Evolutionary conservation across 2,888 invertebrate genomes (phyloP).

Genomic region (Plagodis pulveraria): DNA sequence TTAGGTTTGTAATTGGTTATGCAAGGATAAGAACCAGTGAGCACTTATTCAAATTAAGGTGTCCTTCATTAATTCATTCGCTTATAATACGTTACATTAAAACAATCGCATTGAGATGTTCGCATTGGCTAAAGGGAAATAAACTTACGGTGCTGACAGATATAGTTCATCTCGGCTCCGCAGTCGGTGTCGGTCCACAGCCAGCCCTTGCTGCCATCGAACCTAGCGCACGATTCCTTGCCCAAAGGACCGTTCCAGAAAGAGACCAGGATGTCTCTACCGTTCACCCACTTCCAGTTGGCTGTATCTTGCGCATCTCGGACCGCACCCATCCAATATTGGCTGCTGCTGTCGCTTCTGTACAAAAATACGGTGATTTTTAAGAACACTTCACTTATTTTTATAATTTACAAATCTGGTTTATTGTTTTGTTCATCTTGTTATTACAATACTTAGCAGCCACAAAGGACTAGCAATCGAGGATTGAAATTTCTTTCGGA

Average conservation of each 20-base stretch:
- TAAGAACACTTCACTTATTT: slow-evolving; percentile 1
- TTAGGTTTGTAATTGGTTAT: no score
- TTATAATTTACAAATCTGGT: neutral
- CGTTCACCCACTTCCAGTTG: slow-evolving; percentile 96
- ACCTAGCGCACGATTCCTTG: slow-evolving; percentile 93
- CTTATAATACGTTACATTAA: no score
- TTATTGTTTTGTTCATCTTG: no score
- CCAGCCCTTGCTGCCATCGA: slow-evolving; percentile 97
- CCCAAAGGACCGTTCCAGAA: slow-evolving; percentile 96
- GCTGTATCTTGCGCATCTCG: slow-evolving; percentile 91
- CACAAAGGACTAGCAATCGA: no score
- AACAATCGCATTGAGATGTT: slow-evolving; percentile 5
- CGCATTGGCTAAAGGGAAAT: slow-evolving; percentile 37
- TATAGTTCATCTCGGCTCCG: slow-evolving; percentile 92
- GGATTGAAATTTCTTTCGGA: no score
- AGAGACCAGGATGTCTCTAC: slow-evolving; percentile 94
- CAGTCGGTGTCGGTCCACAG: slow-evolving; percentile 97
- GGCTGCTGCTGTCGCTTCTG: slow-evolving; percentile 94
- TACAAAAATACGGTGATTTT: slow-evolving; percentile 34
- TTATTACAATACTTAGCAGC: no score
- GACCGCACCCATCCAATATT: slow-evolving; percentile 97
- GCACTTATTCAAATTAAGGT: no score
- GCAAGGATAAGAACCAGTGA: no score
- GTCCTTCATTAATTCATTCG: no score
- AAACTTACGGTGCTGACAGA: slow-evolving; percentile 96